Conservation (phyloP, 2,797 vertebrate species). For the Onychomys torridus region DNA sequence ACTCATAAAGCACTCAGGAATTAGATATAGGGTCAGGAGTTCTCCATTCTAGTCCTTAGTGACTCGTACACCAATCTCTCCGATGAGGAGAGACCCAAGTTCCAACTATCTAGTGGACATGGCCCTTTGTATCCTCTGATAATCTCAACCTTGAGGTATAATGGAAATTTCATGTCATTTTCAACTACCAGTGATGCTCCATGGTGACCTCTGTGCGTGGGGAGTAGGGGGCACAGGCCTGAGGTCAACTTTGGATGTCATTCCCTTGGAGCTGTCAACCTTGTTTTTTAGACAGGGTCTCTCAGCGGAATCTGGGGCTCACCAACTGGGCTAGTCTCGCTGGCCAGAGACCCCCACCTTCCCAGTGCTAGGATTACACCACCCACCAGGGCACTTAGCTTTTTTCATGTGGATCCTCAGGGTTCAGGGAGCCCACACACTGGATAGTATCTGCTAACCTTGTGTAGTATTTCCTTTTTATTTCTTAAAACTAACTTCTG, state of each 20-base stretch:
- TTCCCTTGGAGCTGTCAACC: neutral
- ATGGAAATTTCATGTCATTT: neutral
- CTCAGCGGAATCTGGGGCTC: neutral
- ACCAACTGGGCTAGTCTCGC: neutral
- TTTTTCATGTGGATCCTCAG: neutral
- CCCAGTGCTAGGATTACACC: neutral
- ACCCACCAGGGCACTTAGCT: neutral
- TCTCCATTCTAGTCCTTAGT: neutral
- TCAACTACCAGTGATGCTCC: neutral
- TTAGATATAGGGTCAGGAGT: neutral
- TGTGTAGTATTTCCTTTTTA: neutral
- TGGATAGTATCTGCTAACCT: slow-evolving; percentile 71
- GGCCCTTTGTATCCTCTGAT: neutral
- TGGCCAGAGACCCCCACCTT: neutral
- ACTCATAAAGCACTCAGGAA: neutral
- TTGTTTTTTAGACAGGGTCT: neutral
- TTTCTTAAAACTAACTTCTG: slow-evolving; percentile 59
- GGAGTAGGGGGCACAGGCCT: neutral
- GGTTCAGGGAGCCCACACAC: neutral
- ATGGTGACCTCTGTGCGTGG: neutral
- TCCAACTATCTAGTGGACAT: neutral
- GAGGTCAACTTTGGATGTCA: neutral
- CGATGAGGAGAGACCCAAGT: neutral
- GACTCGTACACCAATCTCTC: neutral
- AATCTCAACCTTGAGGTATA: accelerated